Evolutionary conservation across 1,140 invertebrate genomes (phyloP), one percentile per base, ranked within the genome.

Genomic region (Brachystomella parvula): DNA sequence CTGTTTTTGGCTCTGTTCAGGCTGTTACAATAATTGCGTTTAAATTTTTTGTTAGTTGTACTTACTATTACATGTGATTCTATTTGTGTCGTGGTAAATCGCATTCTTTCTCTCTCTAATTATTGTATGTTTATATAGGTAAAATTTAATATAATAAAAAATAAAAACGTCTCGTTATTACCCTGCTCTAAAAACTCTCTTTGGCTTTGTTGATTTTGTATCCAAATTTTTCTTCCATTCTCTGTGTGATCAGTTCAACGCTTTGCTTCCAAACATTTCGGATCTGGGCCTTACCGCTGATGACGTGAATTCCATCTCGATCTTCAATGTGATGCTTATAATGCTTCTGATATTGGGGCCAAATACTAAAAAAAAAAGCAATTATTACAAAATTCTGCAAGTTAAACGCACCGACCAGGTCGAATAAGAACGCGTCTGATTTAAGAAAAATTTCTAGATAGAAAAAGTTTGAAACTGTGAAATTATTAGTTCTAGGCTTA

Each of bases 311-410:
- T 12, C 66, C 68, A 3, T 44, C 21, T 31, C 64, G 49, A 47
- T 60, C 57, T n/a, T 57, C 28, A 15, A 73, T 63, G 28, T n/a
- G 65, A 1, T 66, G 19, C 0, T 66, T 35, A 35, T 39, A 67
- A 53, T 73, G 68, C n/a, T 61, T 56, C 3, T 39, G 30, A 49
- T 68, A 73, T 28, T 69, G 66, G 24, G 71, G 71, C 71, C 71
- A 73, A 53, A 73, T 64, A 29, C 49, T 53, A 24, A 15, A 53
- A 47, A 9, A 44, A 44, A 44, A 12, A 12, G 9, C 9, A 44
- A 44, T 9, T 44, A 12, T 44, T 44, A n/a, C n/a, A 9, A 44
- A 44, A 12, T 44, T 44, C 39, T n/a, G n/a, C n/a, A 44, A 44
- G n/a, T n/a, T 44, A n/a, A n/a, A n/a, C n/a, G n/a, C n/a, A n/a